Evolutionary conservation across 2,888 invertebrate genomes (phyloP).

Genomic region (Leptogaster cylindrica): DNA sequence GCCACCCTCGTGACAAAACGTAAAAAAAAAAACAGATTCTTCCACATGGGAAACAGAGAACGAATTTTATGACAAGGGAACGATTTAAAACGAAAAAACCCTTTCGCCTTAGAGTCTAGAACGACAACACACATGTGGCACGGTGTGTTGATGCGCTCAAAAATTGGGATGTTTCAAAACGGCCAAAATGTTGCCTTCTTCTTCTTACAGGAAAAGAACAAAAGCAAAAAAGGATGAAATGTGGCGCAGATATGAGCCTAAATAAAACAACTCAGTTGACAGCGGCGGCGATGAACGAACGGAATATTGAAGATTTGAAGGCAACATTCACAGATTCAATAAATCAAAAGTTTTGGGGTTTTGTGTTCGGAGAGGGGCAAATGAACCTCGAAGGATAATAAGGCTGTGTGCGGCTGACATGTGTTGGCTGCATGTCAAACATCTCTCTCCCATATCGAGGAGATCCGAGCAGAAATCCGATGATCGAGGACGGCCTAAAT

Average conservation of each 20-base stretch:
- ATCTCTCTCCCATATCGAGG: not conserved
- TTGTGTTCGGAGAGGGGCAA: slow-evolving; percentile 11
- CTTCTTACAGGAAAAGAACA: not conserved
- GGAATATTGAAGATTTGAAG: slow-evolving; percentile 18
- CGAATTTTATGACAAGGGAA: slow-evolving; percentile 9
- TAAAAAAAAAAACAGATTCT: slow-evolving; percentile 7
- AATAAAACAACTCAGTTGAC: too few species aligned
- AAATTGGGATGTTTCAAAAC: slow-evolving; percentile 12
- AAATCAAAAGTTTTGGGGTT: slow-evolving; percentile 20
- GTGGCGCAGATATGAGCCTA: too few species aligned
- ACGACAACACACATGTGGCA: slow-evolving; percentile 1
- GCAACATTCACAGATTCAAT: not conserved
- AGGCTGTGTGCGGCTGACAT: slow-evolving; percentile 16
- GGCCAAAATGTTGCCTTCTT: not conserved
- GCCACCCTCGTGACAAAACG: slow-evolving; percentile 16
- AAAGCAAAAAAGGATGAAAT: slow-evolving; percentile 6
- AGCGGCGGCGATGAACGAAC: too few species aligned
- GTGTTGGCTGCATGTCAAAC: not conserved
- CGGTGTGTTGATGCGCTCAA: not conserved
- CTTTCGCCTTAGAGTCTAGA: slow-evolving; percentile 8
- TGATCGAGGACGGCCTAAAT: too few species aligned
- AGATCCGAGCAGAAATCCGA: too few species aligned
- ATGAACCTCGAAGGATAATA: slow-evolving; percentile 27
- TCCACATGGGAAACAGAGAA: slow-evolving; percentile 36
- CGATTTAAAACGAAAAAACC: slow-evolving; percentile 16